Base-by-base conservation (phyloP, 2,797 vertebrate species). In the Eulemur albifrons region DNA sequence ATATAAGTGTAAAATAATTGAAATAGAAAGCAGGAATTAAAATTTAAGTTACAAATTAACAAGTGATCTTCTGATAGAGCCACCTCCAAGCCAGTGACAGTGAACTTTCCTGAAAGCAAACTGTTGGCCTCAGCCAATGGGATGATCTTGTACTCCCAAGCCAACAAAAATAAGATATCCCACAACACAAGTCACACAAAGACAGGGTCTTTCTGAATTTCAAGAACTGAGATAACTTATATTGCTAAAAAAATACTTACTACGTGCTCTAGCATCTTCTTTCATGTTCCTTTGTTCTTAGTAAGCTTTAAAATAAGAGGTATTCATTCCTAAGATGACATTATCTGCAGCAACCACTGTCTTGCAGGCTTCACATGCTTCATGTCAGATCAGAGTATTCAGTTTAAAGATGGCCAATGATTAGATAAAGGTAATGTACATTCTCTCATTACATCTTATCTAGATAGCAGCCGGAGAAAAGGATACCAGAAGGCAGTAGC, bases 51-150 rank as follows among this genome's bases (percentile, higher is more conserved):
- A 90, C 0, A 0, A 35, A 52, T 32, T 54, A 82, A 73, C 84
- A 57, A 30, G 38, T 35, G 48, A 35, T 45, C 50, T 45, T 13
- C 86, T 88, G 63, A 84, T 45, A 79, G 0, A 35, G 40, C 30
- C 70, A 80, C 70, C 35, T 89, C 35, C 93, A 86, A 96, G 45
- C 80, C 2, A 2, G 32, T 95, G 75, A 92, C 61, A n/a, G 72
- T 63, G 54, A 52, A 76, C 69, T 95, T 90, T 80, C 84, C 82
- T 86, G 73, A 87, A 97, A 93, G 69, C 43, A 87, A 96, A 88
- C 43, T 52, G 15, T 1, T 11, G 65, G 30, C 61, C 73, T 90
- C 23, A 69, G 17, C 35, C 17, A 30, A 69, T 52, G 43, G 20
- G 32, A 27, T 65, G n/a, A 15, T 57, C 40, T 43, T n/a, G 38